Base-by-base conservation (phyloP, 2,797 vertebrate species). In the Bradypodion pumilum region DNA sequence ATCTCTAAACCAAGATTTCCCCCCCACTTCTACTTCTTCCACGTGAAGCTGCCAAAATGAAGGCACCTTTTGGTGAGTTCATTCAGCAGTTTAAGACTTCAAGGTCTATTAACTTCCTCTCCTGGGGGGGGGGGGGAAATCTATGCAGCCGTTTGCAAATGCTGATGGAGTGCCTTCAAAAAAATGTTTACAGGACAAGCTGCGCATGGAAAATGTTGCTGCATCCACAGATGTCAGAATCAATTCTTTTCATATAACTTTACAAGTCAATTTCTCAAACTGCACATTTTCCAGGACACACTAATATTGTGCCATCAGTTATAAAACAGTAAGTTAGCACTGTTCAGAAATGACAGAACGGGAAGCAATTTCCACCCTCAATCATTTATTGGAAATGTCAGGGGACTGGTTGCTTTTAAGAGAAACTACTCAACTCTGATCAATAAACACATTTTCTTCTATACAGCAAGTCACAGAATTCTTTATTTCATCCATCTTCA, bases 381-480 rank as follows among this genome's bases (percentile, higher is more conserved):
- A 69, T 80, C 84, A 44, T 46, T 85, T 85, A 85, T 62, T 62
- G 84, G 37, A 85, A 85, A 81, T 70, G 84, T 81, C 84, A 81
- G 56, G 73, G 84, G 78, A 85, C 63, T 62, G 52, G 52, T 81
- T 85, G 84, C 73, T 85, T 76, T 81, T 81, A 85, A 81, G 73
- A 85, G 37, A 76, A 65, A 40, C 73, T 76, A 81, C 84, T 85
- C 73, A 60, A 25, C 37, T 4, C 84, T 85, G 78, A 85, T 85
- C 84, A 81, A 85, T 85, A 85, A 70, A 85, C 78, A 85, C 73
- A 81, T 19, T 81, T 81, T 81, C 66, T 70, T 70, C 78, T 25
- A 76, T 32, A 49, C 52, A 81, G 56, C 32, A 70, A 70, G 84
- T n/a, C 74, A 75, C 5, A 70, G 72, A 70, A 69, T 63, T 62